A percentile compares a stretch with the other conserved stretches of the same genome.
Conservation (phyloP, 2,113 vertebrate species). For the Amphiprion percula region DNA sequence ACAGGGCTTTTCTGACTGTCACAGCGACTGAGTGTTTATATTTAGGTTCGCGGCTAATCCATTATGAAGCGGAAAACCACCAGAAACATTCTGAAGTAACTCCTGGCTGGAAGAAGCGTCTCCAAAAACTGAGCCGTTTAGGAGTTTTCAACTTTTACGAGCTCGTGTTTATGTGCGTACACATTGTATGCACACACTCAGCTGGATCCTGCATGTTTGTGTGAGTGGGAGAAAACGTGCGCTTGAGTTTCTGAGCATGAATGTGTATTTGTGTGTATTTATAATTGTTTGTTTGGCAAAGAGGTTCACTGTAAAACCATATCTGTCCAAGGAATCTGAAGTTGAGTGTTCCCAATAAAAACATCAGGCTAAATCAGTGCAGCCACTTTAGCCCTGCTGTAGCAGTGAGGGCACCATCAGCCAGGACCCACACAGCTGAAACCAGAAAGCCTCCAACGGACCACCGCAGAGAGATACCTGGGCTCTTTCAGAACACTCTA, state of each 20-base stretch:
- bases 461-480: slow-evolving; percentile 63
- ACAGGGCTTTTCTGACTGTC: slow-evolving; percentile 41
- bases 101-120: slow-evolving; percentile 63
- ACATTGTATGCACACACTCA: slow-evolving; percentile 31
- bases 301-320: slow-evolving; percentile 56
- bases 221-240: slow-evolving; percentile 16
- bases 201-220: slow-evolving; percentile 20
- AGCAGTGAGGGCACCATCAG: slow-evolving; percentile 25
- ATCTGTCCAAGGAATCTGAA: slow-evolving; percentile 71
- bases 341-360: slow-evolving; percentile 71
- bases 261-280: slow-evolving; percentile 70
- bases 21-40: slow-evolving; percentile 52
- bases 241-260: slow-evolving; percentile 52
- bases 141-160: slow-evolving; percentile 54
- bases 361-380: slow-evolving; percentile 70
- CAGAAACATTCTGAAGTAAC: slow-evolving; percentile 67
- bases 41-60: slow-evolving; percentile 69
- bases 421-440: slow-evolving; percentile 59
- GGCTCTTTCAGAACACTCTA: slow-evolving; percentile 19
- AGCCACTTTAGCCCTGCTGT: slow-evolving; percentile 63
- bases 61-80: slow-evolving; percentile 73
- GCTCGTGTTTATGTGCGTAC: slow-evolving; percentile 59
- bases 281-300: slow-evolving; percentile 73
- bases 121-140: slow-evolving; percentile 53
- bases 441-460: slow-evolving; percentile 56